Conservation (phyloP, 1,140 invertebrate genomes). For the Apis florea region DNA sequence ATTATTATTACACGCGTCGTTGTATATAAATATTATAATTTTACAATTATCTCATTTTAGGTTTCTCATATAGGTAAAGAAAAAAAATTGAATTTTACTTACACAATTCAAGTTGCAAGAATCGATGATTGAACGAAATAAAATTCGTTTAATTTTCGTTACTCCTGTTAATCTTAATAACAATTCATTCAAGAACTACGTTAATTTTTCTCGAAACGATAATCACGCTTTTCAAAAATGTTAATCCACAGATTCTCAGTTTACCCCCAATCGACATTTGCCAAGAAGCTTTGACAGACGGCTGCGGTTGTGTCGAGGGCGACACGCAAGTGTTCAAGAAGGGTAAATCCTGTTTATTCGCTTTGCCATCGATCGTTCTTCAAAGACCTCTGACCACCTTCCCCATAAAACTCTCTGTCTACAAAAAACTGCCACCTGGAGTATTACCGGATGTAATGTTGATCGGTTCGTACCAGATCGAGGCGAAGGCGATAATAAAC, state of each 20-base stretch:
- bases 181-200: no score
- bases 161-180: no score
- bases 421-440: constrained; percentile 74
- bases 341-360: constrained; percentile 79
- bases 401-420: constrained; percentile 73
- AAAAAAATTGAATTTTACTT: no score
- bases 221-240: background rate
- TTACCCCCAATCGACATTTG: constrained; percentile 73
- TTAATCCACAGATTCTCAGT: constrained; percentile 69
- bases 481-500: constrained; percentile 71
- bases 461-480: constrained; percentile 70
- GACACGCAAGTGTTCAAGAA: constrained; percentile 73
- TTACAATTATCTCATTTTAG: no score
- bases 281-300: constrained; percentile 66
- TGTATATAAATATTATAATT: no score
- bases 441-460: constrained; percentile 74
- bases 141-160: no score
- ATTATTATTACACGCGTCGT: no score
- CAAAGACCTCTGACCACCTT: constrained; percentile 70
- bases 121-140: no score
- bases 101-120: no score
- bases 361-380: constrained; percentile 65
- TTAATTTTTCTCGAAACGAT: background rate
- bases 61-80: no score
- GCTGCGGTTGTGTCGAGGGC: constrained; percentile 59